Evolutionary conservation across 1,140 invertebrate genomes (phyloP), one percentile per base, ranked within the genome.

Genomic region (Trachymyrmex septentrionalis): DNA sequence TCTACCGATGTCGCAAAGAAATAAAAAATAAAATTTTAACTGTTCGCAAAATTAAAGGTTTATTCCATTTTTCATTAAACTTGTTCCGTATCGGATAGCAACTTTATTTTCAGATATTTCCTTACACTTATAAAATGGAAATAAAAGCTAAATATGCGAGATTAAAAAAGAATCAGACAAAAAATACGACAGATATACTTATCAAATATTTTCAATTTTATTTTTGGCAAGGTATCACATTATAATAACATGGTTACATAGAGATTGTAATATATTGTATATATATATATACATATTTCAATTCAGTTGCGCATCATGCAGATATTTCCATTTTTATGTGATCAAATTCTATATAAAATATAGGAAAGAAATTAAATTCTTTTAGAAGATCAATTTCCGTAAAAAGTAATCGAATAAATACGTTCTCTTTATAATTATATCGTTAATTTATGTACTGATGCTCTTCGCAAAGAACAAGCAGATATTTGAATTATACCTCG

Each of bases 201-300:
- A 34, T 80, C 44, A 34, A 69, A 55, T n/a, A 24, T 80, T 55
- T 27, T n/a, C 63, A 55, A 9, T 19, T 80, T 53, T 16, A 67
- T 80, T 53, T 53, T 69, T 48, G 30, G 6, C 12, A 24, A 27
- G 34, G 27, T 30, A 38, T 75, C 53, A 5, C 9, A 19, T 48
- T 27, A 16, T 30, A 48, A 61, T 44, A 44, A 44, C 38, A 10
- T 77, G 30, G 16, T 1, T 27, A 66, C 16, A 38, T 21, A n/a
- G n/a, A 67, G 16, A 48, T 77, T n/a, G n/a, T n/a, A n/a, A n/a
- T n/a, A n/a, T n/a, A n/a, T n/a, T n/a, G n/a, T n/a, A n/a, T n/a
- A n/a, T n/a, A n/a, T n/a, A n/a, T n/a, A n/a, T n/a, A n/a, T n/a
- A n/a, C n/a, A 2, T n/a, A 48, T 27, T 2, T 7, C 59, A 2